Base-by-base conservation (phyloP, 2,888 invertebrate species). In the Pardosa pseudoannulata region DNA sequence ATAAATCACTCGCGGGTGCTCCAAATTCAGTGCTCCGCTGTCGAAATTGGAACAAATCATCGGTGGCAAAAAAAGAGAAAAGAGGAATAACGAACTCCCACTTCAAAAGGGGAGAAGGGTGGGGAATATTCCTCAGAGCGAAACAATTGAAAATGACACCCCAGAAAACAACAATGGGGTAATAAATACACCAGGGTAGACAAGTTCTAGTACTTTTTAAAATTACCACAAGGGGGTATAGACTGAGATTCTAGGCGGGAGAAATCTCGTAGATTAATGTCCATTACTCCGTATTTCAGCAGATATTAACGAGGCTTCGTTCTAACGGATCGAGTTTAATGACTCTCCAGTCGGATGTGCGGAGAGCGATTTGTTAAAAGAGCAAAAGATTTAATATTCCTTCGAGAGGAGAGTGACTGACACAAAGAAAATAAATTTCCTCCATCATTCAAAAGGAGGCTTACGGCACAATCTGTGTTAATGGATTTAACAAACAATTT, bases 191-290 rank as follows among this genome's bases (percentile, higher is more conserved):
- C 70, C 70, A 31, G 72, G 19, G 31, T 13, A 11, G 19, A 62
- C 19, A 71, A 76, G 27, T 74, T 70, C 41, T 70, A 75, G 75
- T 67, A 74, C 74, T 81, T 81, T 74, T 62, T 19, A 29, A 73
- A 62, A 16, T 19, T 29, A 29, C 46, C 67, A 68, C 68, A 19
- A 50, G 62, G 67, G 31, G 27, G 68, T 16, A 56, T 56, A 56
- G 23, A 56, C 56, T 7, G 13, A 46, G 16, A 16, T 46, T 46
- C n/a, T n/a, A 65, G 70, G 39, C 29, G 31, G 64, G 32, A 50
- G 56, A 81, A 39, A 74, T 78, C 73, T 46, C 31, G 62, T 31
- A 73, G 67, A 85, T 79, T 78, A 85, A 85, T 85, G 78, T 73
- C 78, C 83, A 83, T 78, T 78, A 65, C 72, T 32, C 41, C 16